Base-by-base conservation (phyloP, 2,888 invertebrate genomes). In the Candidula unifasciata region DNA sequence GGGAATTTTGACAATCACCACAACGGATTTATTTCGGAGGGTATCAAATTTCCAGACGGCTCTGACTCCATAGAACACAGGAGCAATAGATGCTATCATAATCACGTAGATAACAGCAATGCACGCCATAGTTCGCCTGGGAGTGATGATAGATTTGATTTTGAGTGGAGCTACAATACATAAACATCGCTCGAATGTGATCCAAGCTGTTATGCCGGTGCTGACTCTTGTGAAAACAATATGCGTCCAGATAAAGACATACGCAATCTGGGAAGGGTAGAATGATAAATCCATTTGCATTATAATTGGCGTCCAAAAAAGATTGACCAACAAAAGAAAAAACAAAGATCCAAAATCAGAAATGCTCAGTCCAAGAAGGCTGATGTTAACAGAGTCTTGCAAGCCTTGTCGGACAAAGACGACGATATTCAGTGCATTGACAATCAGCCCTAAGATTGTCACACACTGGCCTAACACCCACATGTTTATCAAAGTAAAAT, bases 61-160 rank as follows among this genome's bases (percentile, higher is more conserved):
- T 35, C 74, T 54, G 21, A 54, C 27, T n/a, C 64, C 24, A 52
- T 60, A 82, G 64, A 64, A 82, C 5, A 82, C 69, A 13, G 82
- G 82, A 16, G 10, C 21, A 21, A 82, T 64, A 37, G 64, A 74
- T 35, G 35, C 74, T 21, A 74, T 21, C 74, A 73, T 74, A 44
- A 74, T 27, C n/a, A 82, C 6, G 24, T 82, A 82, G 1, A 82
- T 24, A 10, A 27, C 73, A 16, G 74, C 6, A 21, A 82, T 82
- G 74, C 37, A 74, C 13, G 24, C 37, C 3, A 71, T 10, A 21
- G 71, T 71, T n/a, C n/a, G n/a, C n/a, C n/a, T n/a, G n/a, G n/a
- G n/a, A n/a, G n/a, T n/a, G n/a, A n/a, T n/a, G n/a, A n/a, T n/a
- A n/a, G n/a, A n/a, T n/a, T n/a, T n/a, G n/a, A n/a, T n/a, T n/a